phyloP scores from a whole-genome alignment of 2,113 vertebrate genomes.

The Stegostoma tigrinum region DNA sequence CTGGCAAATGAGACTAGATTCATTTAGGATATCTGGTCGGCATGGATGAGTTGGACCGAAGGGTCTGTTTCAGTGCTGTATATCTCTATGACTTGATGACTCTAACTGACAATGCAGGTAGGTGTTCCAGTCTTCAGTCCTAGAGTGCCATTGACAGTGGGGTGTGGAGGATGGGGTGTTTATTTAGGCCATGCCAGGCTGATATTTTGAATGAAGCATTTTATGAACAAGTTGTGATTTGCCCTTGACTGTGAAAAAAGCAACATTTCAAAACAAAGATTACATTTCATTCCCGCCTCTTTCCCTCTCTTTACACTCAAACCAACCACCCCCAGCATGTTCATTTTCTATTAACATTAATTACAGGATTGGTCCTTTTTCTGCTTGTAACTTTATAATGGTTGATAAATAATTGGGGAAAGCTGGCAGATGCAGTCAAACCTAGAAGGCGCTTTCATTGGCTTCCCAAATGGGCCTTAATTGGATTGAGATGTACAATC shows the following conservation, averaged over 20 bases:
- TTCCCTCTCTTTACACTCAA: too few species aligned
- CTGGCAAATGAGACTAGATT: too few species aligned
- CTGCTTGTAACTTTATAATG: background rate
- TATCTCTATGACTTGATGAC: too few species aligned
- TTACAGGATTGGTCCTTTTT: background rate
- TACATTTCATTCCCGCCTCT: background rate
- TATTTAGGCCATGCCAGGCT: background rate
- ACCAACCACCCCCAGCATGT: background rate
- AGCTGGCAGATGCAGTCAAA: background rate
- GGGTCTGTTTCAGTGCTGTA: too few species aligned
- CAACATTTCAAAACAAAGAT: background rate
- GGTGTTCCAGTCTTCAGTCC: background rate
- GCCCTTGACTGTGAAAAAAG: background rate
- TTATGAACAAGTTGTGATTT: background rate
- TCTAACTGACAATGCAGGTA: too few species aligned
- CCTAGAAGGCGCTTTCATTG: background rate
- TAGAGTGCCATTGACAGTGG: background rate
- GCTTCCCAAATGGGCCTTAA: background rate
- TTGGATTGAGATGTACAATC: constrained; percentile 13
- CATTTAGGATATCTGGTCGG: too few species aligned
- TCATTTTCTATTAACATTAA: background rate
- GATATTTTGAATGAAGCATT: background rate
- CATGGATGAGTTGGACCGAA: too few species aligned
- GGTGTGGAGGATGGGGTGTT: background rate
- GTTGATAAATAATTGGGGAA: background rate